Evolutionary conservation across 2,888 invertebrate species (phyloP), one percentile per base, ranked within the genome.

Genomic region (Drosophila meridiana): DNA sequence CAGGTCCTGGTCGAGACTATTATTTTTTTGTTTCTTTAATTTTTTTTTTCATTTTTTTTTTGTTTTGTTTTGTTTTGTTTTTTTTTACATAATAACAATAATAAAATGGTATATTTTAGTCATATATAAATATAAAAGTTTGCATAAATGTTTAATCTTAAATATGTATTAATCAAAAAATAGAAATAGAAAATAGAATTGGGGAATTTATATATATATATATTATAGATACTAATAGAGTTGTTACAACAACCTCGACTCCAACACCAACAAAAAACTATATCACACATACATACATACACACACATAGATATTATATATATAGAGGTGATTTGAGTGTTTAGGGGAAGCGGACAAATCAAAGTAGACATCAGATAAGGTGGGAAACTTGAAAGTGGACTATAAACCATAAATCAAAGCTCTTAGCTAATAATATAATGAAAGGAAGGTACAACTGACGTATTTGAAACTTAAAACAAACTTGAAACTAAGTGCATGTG

Each of bases 21-120:
- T 74, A 20, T 79, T 50, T 80, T 69, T 72, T 72, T 71, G 73
- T 57, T 62, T 38, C 36, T 78, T 72, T 72, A 72, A 66, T 53
- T 66, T 56, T 69, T 73, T 73, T 78, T 76, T 78, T 42, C 11
- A 5, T 47, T 53, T 64, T 38, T 5, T 53, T 60, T 59, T 77
- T 50, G 67, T 73, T 77, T 70, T 72, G 73, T 80, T 76, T 64
- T 55, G 73, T 72, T 81, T 78, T 73, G 77, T 78, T 73, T 57
- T 71, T 68, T 58, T 89, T 83, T 87, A 82, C 86, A 88, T 84
- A 86, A 87, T 82, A 92, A 90, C 80, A 92, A 91, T 87, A 90
- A 92, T 91, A 92, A 92, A 91, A 91, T 92, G 91, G 85, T 91
- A 91, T 91, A 91, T 89, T 91, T 92, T 89, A 92, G 92, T 91